phyloP scores from a whole-genome alignment of 2,113 vertebrate genomes.

The Oxygymnocypris stewartii region DNA sequence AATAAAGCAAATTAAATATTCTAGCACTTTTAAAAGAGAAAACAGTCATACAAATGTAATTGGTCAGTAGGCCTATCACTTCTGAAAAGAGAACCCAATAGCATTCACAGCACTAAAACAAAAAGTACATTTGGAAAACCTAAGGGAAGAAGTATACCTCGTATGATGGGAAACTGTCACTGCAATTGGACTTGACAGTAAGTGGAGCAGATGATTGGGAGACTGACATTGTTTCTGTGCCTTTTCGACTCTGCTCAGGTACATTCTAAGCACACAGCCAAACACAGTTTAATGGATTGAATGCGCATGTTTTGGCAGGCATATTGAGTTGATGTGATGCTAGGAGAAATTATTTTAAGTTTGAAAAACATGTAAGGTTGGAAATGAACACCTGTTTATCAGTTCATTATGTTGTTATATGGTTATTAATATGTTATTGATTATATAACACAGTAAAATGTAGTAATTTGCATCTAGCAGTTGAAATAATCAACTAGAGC shows the following conservation, averaged over 20 bases:
- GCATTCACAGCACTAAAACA: background rate
- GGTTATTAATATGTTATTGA: background rate
- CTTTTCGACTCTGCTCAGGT: slow-evolving; percentile 12
- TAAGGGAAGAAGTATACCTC: background rate
- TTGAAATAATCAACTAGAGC: background rate
- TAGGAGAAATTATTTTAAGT: background rate
- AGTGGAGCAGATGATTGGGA: slow-evolving; percentile 18
- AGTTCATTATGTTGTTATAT: background rate
- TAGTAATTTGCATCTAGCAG: background rate
- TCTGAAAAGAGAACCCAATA: background rate
- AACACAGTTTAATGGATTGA: background rate
- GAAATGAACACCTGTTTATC: background rate
- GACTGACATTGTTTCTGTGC: slow-evolving; percentile 11
- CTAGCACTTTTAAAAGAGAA: background rate
- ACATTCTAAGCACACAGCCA: slow-evolving; percentile 9
- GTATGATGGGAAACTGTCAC: background rate
- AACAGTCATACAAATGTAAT: background rate
- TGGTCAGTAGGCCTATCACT: background rate
- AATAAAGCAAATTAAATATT: background rate
- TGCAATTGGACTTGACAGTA: background rate
- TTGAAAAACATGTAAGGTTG: background rate
- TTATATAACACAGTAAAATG: background rate
- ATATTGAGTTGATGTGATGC: background rate
- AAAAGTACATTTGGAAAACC: background rate
- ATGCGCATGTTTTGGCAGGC: background rate